phyloP scores from a whole-genome alignment of 2,113 vertebrate genomes.

The Calypte anna region DNA sequence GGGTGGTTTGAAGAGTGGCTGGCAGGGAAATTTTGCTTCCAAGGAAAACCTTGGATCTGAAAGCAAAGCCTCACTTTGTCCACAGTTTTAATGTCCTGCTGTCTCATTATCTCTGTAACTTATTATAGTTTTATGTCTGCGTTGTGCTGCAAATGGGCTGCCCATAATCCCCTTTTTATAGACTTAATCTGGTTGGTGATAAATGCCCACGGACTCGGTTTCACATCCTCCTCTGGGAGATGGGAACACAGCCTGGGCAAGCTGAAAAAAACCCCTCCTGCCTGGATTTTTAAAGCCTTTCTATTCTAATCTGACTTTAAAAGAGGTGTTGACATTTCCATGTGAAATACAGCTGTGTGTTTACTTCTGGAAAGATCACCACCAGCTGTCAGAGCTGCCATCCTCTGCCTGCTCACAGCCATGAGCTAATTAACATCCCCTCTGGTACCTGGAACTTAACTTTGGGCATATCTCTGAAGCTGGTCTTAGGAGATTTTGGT shows the following conservation, averaged over 20 bases:
- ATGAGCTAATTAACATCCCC: not conserved
- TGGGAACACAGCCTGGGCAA: not conserved
- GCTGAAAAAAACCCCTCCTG: not conserved
- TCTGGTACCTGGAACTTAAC: not conserved
- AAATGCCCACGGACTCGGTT: not conserved
- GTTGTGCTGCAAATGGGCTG: conserved; percentile 47
- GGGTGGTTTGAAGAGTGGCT: not conserved
- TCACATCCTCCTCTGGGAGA: not conserved
- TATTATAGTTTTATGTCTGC: conserved; percentile 37
- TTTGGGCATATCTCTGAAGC: not conserved
- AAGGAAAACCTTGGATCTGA: not conserved
- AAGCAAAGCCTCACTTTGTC: not conserved
- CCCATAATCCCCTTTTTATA: conserved; percentile 46
- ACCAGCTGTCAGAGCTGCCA: conserved; percentile 12
- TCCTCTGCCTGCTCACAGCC: not conserved
- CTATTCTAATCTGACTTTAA: not conserved
- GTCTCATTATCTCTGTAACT: conserved; percentile 48
- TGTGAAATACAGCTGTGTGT: conserved; percentile 36
- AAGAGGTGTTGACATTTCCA: not conserved
- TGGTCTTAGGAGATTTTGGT: not conserved
- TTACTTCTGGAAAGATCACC: conserved; percentile 69
- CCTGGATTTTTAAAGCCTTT: not conserved
- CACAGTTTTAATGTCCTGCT: conserved; percentile 18
- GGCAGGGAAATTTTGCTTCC: not conserved
- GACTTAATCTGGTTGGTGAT: conserved; percentile 38